These are phyloP conservation scores for Palythoa grandiflora DNA, from an alignment of 92 coral and sea anemone species.

Conservation along the genomic window DNA sequence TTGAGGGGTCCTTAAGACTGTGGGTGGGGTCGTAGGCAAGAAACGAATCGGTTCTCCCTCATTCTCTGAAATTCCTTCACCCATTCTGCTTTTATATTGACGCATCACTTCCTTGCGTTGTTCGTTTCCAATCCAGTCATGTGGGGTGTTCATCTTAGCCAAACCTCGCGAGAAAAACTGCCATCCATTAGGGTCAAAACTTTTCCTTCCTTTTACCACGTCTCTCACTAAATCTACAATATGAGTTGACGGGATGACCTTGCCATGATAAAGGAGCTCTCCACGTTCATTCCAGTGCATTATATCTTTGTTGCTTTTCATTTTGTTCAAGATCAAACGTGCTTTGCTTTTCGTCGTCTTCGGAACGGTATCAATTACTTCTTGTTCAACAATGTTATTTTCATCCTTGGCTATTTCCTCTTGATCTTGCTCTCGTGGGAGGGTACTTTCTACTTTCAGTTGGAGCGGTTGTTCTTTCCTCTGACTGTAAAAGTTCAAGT, in stretches of 20 bases:
- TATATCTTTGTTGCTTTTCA: conserved; percentile 39
- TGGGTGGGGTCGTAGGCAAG: no score
- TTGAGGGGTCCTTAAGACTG: no score
- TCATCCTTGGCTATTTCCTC: conserved; percentile 25
- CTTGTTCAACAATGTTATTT: not conserved
- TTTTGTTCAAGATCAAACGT: conserved; percentile 29
- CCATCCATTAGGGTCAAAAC: not conserved
- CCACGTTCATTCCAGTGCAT: conserved; percentile 51
- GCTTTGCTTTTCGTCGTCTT: conserved; percentile 8
- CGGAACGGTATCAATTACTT: conserved; percentile 19
- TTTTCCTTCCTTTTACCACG: conserved; percentile 4
- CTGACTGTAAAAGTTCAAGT: not conserved
- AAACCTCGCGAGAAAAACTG: conserved; percentile 3
- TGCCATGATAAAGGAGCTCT: conserved; percentile 34
- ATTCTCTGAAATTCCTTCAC: not conserved
- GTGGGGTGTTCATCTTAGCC: conserved; percentile 7
- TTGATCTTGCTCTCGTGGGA: not conserved
- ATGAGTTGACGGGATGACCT: not conserved
- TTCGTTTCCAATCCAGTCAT: conserved; percentile 14
- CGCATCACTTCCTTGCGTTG: conserved; percentile 17
- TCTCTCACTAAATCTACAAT: not conserved
- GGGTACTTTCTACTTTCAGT: not conserved
- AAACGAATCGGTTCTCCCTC: no score
- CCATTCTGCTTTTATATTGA: not conserved
- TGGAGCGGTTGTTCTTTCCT: not conserved